These are phyloP conservation scores for Semicossyphus pulcher DNA, from an alignment of 2,113 vertebrate species.

Conservation along the genomic window DNA sequence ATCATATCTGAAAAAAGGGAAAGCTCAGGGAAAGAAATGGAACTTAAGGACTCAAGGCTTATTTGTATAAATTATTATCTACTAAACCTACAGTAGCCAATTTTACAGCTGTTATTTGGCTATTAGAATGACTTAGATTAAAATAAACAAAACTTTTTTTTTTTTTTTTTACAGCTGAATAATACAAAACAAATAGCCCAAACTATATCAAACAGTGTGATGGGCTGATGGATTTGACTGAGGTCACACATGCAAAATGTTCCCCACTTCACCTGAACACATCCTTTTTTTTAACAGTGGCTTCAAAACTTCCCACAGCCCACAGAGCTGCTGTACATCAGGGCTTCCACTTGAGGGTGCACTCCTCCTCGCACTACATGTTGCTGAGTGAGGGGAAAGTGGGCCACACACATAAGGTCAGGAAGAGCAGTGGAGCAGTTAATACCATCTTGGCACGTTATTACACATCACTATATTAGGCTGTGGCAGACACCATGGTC, in stretches of 20 bases:
- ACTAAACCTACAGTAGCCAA: too few species aligned
- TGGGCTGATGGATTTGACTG: neutral
- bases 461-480: constrained; percentile 40
- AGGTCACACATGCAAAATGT: neutral
- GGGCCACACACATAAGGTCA: constrained; percentile 25
- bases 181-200: too few species aligned
- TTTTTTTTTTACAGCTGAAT: too few species aligned
- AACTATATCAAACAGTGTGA: neutral
- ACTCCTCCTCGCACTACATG: neutral
- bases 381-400: constrained; percentile 17
- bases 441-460: constrained; percentile 22
- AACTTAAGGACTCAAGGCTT: too few species aligned
- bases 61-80: too few species aligned
- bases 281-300: neutral
- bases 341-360: constrained; percentile 28
- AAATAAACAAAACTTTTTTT: too few species aligned
- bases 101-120: too few species aligned
- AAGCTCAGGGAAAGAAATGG: too few species aligned
- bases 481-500: neutral
- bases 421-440: constrained; percentile 13
- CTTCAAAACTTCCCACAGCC: neutral
- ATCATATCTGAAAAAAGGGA: too few species aligned
- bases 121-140: too few species aligned
- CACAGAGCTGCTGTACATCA: neutral
- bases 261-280: neutral